Evolutionary conservation across 2,797 vertebrate species (phyloP).

Genomic region (Micrastur ruficollis): DNA sequence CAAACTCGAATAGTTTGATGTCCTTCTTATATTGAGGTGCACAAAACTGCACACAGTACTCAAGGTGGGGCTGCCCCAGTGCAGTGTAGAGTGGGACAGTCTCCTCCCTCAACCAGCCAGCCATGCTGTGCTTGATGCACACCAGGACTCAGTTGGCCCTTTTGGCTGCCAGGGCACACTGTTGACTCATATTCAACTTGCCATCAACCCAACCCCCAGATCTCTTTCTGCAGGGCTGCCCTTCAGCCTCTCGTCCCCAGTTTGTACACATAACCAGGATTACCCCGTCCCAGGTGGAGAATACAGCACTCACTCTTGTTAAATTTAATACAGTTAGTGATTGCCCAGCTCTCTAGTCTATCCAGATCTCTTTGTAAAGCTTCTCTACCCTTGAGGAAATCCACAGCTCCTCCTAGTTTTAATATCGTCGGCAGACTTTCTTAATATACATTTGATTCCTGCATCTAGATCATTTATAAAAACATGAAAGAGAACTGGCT

Average conservation of each 20-base stretch:
- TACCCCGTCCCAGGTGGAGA: not conserved
- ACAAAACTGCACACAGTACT: not conserved
- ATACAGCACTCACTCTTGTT: not conserved
- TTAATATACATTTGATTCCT: fast-evolving
- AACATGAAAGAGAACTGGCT: not conserved
- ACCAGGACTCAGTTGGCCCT: not conserved
- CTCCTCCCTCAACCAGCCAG: fast-evolving
- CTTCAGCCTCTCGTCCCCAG: fast-evolving
- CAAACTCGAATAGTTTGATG: not conserved
- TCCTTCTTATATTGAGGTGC: not conserved
- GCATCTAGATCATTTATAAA: not conserved
- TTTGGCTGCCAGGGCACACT: not conserved
- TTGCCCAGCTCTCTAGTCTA: not conserved
- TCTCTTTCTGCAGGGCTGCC: not conserved
- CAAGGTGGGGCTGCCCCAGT: too few relatives aligned
- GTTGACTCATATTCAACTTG: not conserved
- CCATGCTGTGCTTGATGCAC: not conserved
- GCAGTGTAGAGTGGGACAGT: not conserved
- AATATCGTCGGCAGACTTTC: not conserved
- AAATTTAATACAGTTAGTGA: not conserved
- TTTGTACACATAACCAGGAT: not conserved
- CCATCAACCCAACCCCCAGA: not conserved
- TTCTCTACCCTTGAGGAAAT: not conserved
- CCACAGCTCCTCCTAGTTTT: not conserved
- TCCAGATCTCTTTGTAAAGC: not conserved